Evolutionary conservation across 2,113 vertebrate species (phyloP).

Genomic region (Diglossa brunneiventris): DNA sequence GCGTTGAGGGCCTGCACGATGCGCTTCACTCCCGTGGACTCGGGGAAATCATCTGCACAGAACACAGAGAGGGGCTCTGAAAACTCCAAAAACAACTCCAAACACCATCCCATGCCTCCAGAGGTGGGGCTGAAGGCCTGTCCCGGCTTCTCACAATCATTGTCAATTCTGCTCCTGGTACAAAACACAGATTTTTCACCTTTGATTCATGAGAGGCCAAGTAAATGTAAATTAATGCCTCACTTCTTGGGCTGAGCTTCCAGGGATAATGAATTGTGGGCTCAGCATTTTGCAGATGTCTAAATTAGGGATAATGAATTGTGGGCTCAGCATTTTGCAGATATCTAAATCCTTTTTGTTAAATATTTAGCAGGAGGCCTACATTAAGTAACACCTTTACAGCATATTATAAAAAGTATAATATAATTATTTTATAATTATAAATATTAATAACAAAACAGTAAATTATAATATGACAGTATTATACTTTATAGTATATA

Average conservation of each 20-base stretch:
- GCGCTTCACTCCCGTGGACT: constrained; percentile 92
- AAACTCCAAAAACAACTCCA: not conserved
- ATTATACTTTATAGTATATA: not conserved
- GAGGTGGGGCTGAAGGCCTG: not conserved
- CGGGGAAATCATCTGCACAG: constrained; percentile 91
- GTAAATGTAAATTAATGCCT: not conserved
- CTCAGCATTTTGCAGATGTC: not conserved
- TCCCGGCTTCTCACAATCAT: fast-evolving
- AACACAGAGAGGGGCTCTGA: not conserved
- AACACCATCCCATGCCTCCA: fast-evolving
- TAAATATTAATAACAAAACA: not conserved
- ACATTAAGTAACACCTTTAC: not conserved
- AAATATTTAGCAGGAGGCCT: not conserved
- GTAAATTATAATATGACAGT: not conserved
- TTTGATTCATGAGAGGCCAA: not conserved
- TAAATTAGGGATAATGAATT: no score
- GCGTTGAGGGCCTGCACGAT: constrained; percentile 95
- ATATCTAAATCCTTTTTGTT: not conserved
- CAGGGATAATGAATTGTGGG: not conserved
- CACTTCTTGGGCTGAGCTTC: not conserved
- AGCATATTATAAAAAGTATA: not conserved
- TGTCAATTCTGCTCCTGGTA: not conserved
- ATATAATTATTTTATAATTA: not conserved
- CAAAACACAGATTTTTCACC: not conserved
- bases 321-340: no score